Evolutionary conservation across 1,140 invertebrate genomes (phyloP), one percentile per base, ranked within the genome.

Genomic region (Musca domestica): DNA sequence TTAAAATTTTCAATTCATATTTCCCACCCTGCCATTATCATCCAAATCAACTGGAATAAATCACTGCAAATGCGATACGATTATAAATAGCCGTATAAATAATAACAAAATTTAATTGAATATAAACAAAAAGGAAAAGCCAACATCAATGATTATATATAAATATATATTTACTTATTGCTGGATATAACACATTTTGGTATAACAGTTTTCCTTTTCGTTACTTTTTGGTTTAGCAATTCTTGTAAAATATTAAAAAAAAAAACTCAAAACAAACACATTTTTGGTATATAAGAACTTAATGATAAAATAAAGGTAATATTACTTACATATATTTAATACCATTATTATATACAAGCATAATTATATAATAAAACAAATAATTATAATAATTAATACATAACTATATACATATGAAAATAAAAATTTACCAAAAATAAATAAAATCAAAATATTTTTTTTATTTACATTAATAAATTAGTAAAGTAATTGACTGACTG

Each of bases 391-490:
- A 67, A 64, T 67, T 69, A 71, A 75, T 74, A 76, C 73, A 73
- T 74, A 75, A 72, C 71, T 76, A 74, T 73, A 76, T 66, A 70
- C 67, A 64, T 48, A 64, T 64, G 46, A 47, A 64, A 48, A 64
- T 64, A 64, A 20, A 51, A 47, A 64, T 64, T 48, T 74, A 73
- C 72, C 69, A 69, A 73, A 71, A 71, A 75, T 73, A 69, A 74
- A 74, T 67, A 77, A 70, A 68, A 69, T 64, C 61, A 68, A 72
- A 68, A 30, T 30, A 30, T 30, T 30, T 30, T 30, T 30, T 30
- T 30, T 30, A 30, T 30, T 9, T 30, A 30, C 9, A 30, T 30
- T 30, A 64, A 68, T 63, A 64, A 52, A 63, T 48, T 22, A 63
- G 30, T 15, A 63, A 67, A 58, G 47, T 48, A 48, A 49, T 23